Conservation (phyloP, 2,113 vertebrate species). For the Cyprinodon variegatus region DNA sequence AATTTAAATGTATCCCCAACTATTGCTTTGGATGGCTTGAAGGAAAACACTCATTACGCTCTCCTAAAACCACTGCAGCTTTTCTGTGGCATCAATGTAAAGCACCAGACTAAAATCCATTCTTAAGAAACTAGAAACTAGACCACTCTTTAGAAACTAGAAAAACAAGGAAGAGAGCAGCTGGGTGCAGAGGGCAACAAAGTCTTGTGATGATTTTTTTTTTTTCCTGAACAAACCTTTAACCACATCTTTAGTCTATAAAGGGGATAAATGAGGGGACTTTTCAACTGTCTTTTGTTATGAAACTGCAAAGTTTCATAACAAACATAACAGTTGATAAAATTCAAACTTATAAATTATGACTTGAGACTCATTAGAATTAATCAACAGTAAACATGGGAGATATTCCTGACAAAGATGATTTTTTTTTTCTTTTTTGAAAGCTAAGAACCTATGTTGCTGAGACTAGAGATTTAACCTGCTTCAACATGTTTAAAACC, state of each 20-base stretch:
- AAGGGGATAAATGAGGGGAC: slow-evolving; percentile 12
- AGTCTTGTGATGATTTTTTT: slow-evolving; percentile 13
- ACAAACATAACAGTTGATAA: neutral
- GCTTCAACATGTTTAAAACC: slow-evolving; percentile 70
- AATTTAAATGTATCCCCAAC: neutral
- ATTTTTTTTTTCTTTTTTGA: slow-evolving; percentile 60
- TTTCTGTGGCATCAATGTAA: slow-evolving; percentile 71
- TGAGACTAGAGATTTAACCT: slow-evolving; percentile 51
- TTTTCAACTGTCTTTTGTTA: slow-evolving; percentile 32
- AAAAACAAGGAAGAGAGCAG: slow-evolving; percentile 52
- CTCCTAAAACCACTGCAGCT: slow-evolving; percentile 56
- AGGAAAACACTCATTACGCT: slow-evolving; percentile 34
- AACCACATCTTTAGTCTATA: slow-evolving; percentile 55
- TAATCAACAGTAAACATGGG: slow-evolving; percentile 50
- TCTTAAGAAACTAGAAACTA: slow-evolving; percentile 41
- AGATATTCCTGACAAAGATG: slow-evolving; percentile 60
- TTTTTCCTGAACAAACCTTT: neutral
- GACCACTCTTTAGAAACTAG: slow-evolving; percentile 45
- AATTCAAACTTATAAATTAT: neutral
- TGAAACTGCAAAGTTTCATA: slow-evolving; percentile 12
- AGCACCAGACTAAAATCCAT: slow-evolving; percentile 67
- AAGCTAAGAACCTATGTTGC: slow-evolving; percentile 61
- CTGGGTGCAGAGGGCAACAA: slow-evolving; percentile 61
- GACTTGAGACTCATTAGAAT: slow-evolving; percentile 41
- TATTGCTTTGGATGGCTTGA: slow-evolving; percentile 35